Percentiles rank a stretch among this genome's conserved stretches.
phyloP scores from a whole-genome alignment of 2,797 vertebrate species.

The Pantherophis vulpinus region DNA sequence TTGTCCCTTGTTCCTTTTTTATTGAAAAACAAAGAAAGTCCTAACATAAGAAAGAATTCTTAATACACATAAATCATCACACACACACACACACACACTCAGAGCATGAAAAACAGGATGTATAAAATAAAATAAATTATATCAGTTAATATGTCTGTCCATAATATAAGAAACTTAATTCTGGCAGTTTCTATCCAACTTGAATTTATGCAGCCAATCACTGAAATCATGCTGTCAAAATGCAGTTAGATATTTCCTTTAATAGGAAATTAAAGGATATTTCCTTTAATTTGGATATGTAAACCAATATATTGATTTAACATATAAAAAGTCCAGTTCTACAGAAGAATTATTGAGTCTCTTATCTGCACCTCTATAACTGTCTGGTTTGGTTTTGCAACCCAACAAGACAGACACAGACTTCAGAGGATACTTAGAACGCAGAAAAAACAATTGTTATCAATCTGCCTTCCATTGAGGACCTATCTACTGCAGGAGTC shows the following conservation, averaged over 20 bases:
- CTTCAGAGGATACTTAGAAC: no score
- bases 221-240: not conserved
- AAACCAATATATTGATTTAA: no score
- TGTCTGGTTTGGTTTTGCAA: no score
- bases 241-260: not conserved
- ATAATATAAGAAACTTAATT: not conserved
- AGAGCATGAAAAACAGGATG: not conserved
- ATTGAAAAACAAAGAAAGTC: slow-evolving; percentile 35
- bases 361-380: no score
- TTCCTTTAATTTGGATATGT: no score
- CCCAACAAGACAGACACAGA: no score
- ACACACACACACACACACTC: not conserved
- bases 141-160: not conserved
- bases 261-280: no score
- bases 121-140: not conserved
- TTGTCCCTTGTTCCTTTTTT: slow-evolving; percentile 25
- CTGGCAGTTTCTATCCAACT: not conserved
- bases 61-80: not conserved
- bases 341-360: no score
- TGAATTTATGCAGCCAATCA: not conserved
- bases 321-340: no score
- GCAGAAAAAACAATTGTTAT: no score
- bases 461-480: no score
- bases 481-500: no score
- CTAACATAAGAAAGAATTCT: slow-evolving; percentile 32